Evolutionary conservation across 1,140 invertebrate species (phyloP), one percentile per base, ranked within the genome.

Genomic region (Hermatobates lingyangjiaoensis): DNA sequence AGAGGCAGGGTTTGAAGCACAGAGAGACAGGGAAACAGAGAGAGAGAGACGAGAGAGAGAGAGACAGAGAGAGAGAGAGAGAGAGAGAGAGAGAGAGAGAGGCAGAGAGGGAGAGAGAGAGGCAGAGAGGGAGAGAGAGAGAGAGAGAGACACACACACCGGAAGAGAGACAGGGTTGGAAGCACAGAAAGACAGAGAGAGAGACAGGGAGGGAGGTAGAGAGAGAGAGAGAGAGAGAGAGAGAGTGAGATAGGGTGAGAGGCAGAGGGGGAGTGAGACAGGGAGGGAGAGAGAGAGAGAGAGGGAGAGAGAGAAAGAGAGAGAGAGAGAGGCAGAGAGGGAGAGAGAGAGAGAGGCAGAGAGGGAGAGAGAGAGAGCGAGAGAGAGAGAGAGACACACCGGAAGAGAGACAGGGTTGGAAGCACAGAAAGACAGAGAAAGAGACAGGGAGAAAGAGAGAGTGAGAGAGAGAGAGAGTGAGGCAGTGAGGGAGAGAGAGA

Each of bases 51-150:
- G 30, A 38, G 47, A 49, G 47, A 38, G 30, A 49, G 30, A 49
- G 47, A 38, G 30, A 49, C 18, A 49, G 47, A 38, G 30, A 38
- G 30, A 49, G 47, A 49, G 30, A 38, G 47, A 49, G 47, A 38
- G 30, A 49, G 30, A 49, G 47, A 38, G 30, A 38, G 47, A 49
- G 47, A 38, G 30, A 38, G 30, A 49, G 47, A 38, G 30, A 38
- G 47, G 34, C 18, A 38, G 30, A 75, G 56, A 30, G 61, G 58
- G 55, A 27, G 48, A 42, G 27, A 53, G 34, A 49, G 47, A 38
- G 30, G 24, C 26, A 38, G 47, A 38, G 30, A 49, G 47, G 24
- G 30, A 49, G 30, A 38, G 47, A 38, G 47, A 38, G 30, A 49
- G 47, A 38, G 30, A 49, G 47, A 49, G 30, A 38, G 30, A 38